phyloP scores from a whole-genome alignment of 2,797 vertebrate genomes.

The Sternarchorhynchus goeldii region DNA sequence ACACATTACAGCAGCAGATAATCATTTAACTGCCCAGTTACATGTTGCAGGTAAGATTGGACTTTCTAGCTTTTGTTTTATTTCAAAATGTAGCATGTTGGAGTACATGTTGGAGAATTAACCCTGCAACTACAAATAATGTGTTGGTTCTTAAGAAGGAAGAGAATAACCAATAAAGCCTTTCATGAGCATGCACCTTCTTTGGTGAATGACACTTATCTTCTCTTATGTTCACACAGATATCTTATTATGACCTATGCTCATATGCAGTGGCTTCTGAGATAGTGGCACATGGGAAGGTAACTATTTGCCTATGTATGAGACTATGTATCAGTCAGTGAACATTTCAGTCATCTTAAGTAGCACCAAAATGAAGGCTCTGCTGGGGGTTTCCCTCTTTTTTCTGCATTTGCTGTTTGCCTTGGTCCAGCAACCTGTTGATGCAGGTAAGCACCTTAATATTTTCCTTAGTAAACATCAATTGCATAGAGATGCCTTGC shows the following conservation, averaged over 20 bases:
- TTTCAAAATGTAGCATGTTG: too few relatives aligned
- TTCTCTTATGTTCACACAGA: conserved; percentile 57
- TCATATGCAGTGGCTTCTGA: conserved; percentile 4
- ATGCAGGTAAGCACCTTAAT: conserved; percentile 43
- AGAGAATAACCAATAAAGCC: neutral
- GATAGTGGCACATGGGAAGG: neutral
- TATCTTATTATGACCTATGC: conserved; percentile 19
- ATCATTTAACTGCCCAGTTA: too few relatives aligned
- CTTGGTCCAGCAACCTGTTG: conserved; percentile 35
- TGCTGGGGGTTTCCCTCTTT: conserved; percentile 24
- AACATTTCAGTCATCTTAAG: neutral
- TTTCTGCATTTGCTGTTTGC: conserved; percentile 38
- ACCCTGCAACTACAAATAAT: too few relatives aligned
- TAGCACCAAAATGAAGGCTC: conserved; percentile 34
- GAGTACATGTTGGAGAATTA: too few relatives aligned
- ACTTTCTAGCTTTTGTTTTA: too few relatives aligned
- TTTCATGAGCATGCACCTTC: neutral
- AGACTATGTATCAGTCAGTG: neutral
- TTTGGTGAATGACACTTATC: conserved; percentile 50
- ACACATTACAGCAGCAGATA: too few relatives aligned
- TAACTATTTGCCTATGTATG: conserved; percentile 12
- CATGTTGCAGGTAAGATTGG: too few relatives aligned
- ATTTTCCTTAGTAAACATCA: neutral
- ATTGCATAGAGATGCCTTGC: too few relatives aligned
- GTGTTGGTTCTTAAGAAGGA: too few relatives aligned